Conservation (phyloP, 2,113 vertebrate species). For the Tragelaphus scriptus region DNA sequence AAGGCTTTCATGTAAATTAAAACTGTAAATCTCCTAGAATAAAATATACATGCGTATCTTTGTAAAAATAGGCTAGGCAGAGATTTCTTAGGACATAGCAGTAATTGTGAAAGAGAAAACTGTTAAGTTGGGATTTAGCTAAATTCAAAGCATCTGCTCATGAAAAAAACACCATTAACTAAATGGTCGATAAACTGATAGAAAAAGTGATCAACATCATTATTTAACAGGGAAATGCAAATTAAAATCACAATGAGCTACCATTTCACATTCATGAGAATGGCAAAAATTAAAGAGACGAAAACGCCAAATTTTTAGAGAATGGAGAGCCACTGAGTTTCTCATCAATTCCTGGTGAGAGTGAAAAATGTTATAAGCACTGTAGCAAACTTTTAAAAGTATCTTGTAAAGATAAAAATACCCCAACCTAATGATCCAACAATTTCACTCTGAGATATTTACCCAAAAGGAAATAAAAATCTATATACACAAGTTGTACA, state of each 20-base stretch:
- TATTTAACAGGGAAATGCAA: not conserved
- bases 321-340: not conserved
- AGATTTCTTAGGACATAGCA: not conserved
- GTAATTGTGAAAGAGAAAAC: not conserved
- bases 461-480: conserved; percentile 18
- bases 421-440: not conserved
- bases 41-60: conserved; percentile 9
- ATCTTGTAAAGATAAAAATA: not conserved
- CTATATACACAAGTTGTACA: not conserved
- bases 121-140: not conserved
- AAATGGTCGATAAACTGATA: not conserved
- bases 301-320: not conserved
- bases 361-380: not conserved
- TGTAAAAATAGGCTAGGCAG: not conserved
- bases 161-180: not conserved
- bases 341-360: not conserved
- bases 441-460: not conserved
- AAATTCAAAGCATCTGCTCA: conserved; percentile 27
- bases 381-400: not conserved
- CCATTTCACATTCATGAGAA: not conserved
- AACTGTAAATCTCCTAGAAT: not conserved
- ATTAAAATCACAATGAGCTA: not conserved
- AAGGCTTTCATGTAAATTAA: conserved; percentile 13
- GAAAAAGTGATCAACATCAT: not conserved
- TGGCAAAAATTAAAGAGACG: not conserved